Conservation (phyloP, 2,888 invertebrate genomes). For the Margaritifera margaritifera region DNA sequence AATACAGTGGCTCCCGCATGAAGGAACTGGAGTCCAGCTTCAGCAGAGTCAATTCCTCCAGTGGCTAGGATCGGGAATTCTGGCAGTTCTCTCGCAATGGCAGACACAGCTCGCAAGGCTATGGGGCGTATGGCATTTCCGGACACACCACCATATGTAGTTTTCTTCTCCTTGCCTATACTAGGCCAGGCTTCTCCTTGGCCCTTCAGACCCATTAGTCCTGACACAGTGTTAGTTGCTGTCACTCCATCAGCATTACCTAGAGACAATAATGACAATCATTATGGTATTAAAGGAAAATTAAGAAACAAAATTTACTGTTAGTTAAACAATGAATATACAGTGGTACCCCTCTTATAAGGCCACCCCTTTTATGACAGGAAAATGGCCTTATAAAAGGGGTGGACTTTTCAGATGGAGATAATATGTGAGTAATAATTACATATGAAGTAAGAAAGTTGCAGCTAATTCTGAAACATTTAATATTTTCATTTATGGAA, state of each 20-base stretch:
- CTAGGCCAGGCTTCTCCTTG: conserved; percentile 94
- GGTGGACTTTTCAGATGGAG: too few relatives aligned
- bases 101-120: conserved; percentile 91
- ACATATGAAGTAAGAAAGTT: too few relatives aligned
- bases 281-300: too few relatives aligned
- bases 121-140: conserved; percentile 96
- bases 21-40: conserved; percentile 94
- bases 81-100: conserved; percentile 86
- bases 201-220: conserved; percentile 89
- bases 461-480: too few relatives aligned
- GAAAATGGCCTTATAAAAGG: too few relatives aligned
- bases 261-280: conserved; percentile 60
- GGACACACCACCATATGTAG: conserved; percentile 95
- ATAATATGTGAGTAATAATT: too few relatives aligned
- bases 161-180: conserved; percentile 84
- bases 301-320: too few relatives aligned
- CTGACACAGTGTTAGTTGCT: conserved; percentile 97
- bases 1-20: conserved; percentile 93
- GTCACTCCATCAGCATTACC: conserved; percentile 96
- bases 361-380: too few relatives aligned
- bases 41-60: conserved; percentile 97
- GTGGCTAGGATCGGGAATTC: conserved; percentile 95
- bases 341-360: too few relatives aligned
- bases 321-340: too few relatives aligned
- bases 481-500: too few relatives aligned